Percentiles rank a stretch among this genome's conserved stretches.
Evolutionary conservation across 2,888 invertebrate genomes (phyloP).

Genomic region (Hoplodrina ambigua): DNA sequence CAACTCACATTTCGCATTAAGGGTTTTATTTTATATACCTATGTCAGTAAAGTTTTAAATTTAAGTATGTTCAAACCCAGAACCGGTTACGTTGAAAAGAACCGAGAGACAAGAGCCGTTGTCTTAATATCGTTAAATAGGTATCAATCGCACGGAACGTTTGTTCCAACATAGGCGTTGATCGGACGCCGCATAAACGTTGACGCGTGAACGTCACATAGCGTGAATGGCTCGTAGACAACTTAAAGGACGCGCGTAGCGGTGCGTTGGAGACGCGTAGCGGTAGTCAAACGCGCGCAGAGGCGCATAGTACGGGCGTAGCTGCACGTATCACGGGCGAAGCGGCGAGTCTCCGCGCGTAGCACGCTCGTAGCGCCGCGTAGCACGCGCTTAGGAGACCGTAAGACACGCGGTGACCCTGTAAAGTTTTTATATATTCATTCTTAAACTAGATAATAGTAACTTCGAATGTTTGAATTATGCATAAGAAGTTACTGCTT

Average conservation of each 20-base stretch:
- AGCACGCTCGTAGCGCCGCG: not conserved
- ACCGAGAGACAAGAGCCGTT: not conserved
- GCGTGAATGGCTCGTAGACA: not conserved
- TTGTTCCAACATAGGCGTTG: conserved; percentile 10
- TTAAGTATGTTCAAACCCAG: not conserved
- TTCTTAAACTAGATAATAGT: no score
- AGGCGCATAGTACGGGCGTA: not conserved
- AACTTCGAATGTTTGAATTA: no score
- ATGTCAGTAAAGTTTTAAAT: not conserved
- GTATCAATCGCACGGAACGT: not conserved
- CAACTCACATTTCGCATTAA: not conserved
- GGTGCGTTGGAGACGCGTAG: no score
- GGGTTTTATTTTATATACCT: not conserved
- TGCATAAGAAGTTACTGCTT: no score
- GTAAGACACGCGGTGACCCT: not conserved
- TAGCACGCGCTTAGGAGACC: not conserved
- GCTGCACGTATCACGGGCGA: not conserved
- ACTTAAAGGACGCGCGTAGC: no score
- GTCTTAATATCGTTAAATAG: not conserved
- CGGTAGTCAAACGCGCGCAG: no score
- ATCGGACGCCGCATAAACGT: not conserved
- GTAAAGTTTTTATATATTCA: no score
- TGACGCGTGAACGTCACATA: no score
- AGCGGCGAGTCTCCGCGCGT: not conserved
- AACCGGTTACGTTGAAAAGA: not conserved